phyloP scores from a whole-genome alignment of 2,888 invertebrate genomes.

The Ametastegia equiseti region DNA sequence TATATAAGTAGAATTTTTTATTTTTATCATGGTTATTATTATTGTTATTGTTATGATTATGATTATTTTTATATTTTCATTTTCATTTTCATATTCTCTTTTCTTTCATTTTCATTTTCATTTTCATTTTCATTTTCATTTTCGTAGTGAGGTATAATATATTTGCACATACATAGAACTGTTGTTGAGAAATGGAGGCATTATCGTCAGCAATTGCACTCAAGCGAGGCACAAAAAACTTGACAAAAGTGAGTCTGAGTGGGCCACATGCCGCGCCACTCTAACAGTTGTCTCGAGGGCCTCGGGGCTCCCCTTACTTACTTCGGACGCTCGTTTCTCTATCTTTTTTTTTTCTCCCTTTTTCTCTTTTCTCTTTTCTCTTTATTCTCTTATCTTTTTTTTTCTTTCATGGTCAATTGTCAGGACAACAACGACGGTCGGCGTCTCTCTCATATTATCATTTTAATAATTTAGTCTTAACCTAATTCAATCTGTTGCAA shows the following conservation, averaged over 20 bases:
- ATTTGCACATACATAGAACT: not conserved
- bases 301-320: not conserved
- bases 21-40: too few species aligned
- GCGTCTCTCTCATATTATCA: too few species aligned
- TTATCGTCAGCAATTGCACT: slow-evolving; percentile 48
- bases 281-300: slow-evolving; percentile 44
- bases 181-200: slow-evolving; percentile 43
- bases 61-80: not conserved
- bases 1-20: too few species aligned
- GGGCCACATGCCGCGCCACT: slow-evolving; percentile 48
- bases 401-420: not conserved
- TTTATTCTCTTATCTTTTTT: not conserved
- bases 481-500: too few species aligned
- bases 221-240: slow-evolving; percentile 46
- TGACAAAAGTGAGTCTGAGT: slow-evolving; percentile 49
- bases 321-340: slow-evolving; percentile 13
- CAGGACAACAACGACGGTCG: not conserved
- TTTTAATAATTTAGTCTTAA: too few species aligned
- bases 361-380: not conserved
- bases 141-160: too few species aligned
- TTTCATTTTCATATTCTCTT: too few species aligned
- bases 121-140: not conserved
- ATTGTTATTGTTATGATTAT: not conserved
- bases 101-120: not conserved
- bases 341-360: not conserved